Evolutionary conservation across 2,113 vertebrate species (phyloP), one percentile per base, ranked within the genome.

Genomic region (Trogon melanurus): DNA sequence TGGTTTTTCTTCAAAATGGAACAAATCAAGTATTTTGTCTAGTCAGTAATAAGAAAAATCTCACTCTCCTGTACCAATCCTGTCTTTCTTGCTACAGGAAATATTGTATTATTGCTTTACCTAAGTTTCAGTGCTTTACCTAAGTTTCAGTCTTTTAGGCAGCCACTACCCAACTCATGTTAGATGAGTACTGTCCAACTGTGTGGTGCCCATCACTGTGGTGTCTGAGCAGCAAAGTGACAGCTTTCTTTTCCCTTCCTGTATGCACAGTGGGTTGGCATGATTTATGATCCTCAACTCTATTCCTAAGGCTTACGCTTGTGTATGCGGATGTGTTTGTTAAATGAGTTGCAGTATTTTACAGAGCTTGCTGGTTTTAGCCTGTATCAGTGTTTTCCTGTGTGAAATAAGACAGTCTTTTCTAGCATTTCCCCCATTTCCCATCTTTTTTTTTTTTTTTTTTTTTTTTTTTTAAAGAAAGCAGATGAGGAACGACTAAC

Each of bases 401-500:
- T 13, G 11, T 48, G 21, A 75, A 73, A 26, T 48, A 56, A 72
- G 34, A 71, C 44, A 91, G 48, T 8, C 19, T 45, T 79, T 95
- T 85, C 67, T 90, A 16, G 38, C 48, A 50, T 54, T 67, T 83
- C 50, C 73, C 62, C 36, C 19, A 95, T 62, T 41, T 71, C 30
- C 21, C 5, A 25, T 8, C 12, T n/a, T n/a, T n/a, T n/a, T n/a
- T n/a, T n/a, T n/a, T n/a, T n/a, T 36, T 36, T 36, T 36, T 36
- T 50, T 58, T 79, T 69, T 44, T 18, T 1, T 41, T 41, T 41
- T 41, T 41, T 5, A 41, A 10, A n/a, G 16, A 70, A 60, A 61
- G 48, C 1, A 0, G 22, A 30, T 0, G 0, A 51, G 27, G 75
- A 70, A 22, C 38, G 38, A 13, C 26, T 53, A 69, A 38, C 30